These are phyloP conservation scores for Podotricha telesiphe DNA, from an alignment of 2,888 invertebrate species.

Conservation along the genomic window DNA sequence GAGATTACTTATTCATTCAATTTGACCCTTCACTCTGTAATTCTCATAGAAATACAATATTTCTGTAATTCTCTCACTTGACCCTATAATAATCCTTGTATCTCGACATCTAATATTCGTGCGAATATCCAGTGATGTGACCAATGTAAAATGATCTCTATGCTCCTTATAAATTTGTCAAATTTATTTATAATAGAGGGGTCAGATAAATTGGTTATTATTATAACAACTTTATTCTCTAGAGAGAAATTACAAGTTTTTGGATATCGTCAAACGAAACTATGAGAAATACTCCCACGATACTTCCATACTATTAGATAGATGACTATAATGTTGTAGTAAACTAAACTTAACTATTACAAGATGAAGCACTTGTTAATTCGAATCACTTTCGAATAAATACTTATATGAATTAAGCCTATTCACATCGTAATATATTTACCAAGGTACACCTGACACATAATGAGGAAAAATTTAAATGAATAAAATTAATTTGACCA, in stretches of 20 bases:
- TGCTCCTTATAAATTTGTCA: neutral
- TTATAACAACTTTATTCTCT: slow-evolving; percentile 45
- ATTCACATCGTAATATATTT: too few relatives aligned
- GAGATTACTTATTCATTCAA: slow-evolving; percentile 14
- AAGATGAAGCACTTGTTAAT: too few relatives aligned
- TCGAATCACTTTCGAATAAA: too few relatives aligned
- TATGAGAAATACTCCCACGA: slow-evolving; percentile 46
- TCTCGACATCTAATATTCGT: slow-evolving; percentile 68
- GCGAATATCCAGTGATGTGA: slow-evolving; percentile 54
- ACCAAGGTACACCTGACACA: too few relatives aligned
- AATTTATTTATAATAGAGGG: slow-evolving; percentile 24
- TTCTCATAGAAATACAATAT: slow-evolving; percentile 32
- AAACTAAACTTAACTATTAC: too few relatives aligned
- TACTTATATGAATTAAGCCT: too few relatives aligned
- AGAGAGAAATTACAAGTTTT: slow-evolving; percentile 47
- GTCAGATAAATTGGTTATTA: slow-evolving; percentile 48
- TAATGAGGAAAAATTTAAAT: too few relatives aligned
- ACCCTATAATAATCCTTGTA: slow-evolving; percentile 58
- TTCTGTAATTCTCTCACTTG: slow-evolving; percentile 45
- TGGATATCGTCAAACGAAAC: slow-evolving; percentile 61
- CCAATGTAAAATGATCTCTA: slow-evolving; percentile 38
- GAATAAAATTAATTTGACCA: too few relatives aligned
- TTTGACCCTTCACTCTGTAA: slow-evolving; percentile 24
- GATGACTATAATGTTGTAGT: neutral
- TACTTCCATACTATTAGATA: slow-evolving; percentile 40